These are phyloP conservation scores for Folsomia manolachei DNA, from an alignment of 2,888 invertebrate genomes.

Conservation along the genomic window DNA sequence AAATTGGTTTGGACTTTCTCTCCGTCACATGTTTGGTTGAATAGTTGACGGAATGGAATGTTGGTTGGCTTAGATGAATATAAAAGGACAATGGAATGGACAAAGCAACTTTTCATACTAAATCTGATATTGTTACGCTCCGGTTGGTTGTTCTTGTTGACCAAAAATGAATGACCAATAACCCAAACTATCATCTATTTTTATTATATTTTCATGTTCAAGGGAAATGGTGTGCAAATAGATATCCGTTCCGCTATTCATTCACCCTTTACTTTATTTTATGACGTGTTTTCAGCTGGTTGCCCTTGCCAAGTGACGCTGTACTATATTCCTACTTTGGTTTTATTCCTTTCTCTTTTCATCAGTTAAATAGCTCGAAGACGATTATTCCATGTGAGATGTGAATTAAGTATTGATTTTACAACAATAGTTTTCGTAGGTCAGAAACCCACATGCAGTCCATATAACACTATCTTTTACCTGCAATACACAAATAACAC, in stretches of 20 bases:
- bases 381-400: no score
- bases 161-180: neutral
- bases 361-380: no score
- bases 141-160: neutral
- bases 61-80: neutral
- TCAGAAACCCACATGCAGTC: no score
- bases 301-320: neutral
- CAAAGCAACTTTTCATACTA: no score
- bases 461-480: no score
- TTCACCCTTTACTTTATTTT: slow-evolving; percentile 1
- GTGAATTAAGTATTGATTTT: no score
- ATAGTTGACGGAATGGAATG: neutral
- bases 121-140: no score
- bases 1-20: slow-evolving; percentile 15
- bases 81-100: neutral
- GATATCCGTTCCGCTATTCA: slow-evolving; percentile 5
- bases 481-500: no score
- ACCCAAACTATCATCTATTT: neutral
- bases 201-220: slow-evolving; percentile 9
- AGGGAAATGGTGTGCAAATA: slow-evolving; percentile 17
- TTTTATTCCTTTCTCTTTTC: no score
- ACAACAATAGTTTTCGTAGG: no score
- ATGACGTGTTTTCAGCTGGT: neutral
- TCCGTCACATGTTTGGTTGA: no score
- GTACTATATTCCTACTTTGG: no score